Conservation (phyloP, 1,140 invertebrate genomes). For the Condylostylus longicornis region DNA sequence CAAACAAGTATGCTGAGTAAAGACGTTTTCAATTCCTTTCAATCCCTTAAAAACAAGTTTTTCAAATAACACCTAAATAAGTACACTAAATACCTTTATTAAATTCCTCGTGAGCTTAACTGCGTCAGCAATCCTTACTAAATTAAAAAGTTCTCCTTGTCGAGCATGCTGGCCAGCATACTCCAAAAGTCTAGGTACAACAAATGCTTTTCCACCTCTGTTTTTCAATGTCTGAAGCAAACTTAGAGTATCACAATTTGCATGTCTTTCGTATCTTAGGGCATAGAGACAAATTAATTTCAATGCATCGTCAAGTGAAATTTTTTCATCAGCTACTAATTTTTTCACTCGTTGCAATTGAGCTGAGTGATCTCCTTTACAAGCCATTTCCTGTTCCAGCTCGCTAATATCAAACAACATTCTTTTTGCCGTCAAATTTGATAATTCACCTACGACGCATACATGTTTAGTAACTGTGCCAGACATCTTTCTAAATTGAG, state of each 20-base stretch:
- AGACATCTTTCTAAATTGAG: constrained; percentile 98
- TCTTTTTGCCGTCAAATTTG: constrained; percentile 60
- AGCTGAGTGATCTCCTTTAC: constrained; percentile 79
- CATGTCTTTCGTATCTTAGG: constrained; percentile 78
- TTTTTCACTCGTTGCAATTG: constrained; percentile 65
- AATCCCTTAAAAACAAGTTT: constrained; percentile 41
- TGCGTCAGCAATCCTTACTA: constrained; percentile 54
- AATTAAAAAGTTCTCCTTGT: constrained; percentile 67
- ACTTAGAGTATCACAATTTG: constrained; percentile 65
- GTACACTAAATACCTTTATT: constrained; percentile 50
- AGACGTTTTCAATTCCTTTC: constrained; percentile 93
- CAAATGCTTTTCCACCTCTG: constrained; percentile 42
- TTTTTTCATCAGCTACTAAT: constrained; percentile 51
- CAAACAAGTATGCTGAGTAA: constrained; percentile 85
- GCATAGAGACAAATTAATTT: constrained; percentile 88
- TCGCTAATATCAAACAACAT: constrained; percentile 86
- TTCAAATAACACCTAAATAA: not conserved
- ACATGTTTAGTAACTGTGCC: constrained; percentile 97
- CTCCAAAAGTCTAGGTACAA: constrained; percentile 57
- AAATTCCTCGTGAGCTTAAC: constrained; percentile 83
- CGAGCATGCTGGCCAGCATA: constrained; percentile 64
- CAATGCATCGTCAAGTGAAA: constrained; percentile 64
- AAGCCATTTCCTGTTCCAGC: constrained; percentile 89
- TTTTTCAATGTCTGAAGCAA: constrained; percentile 59
- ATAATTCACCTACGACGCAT: constrained; percentile 88